phyloP scores from a whole-genome alignment of 2,888 invertebrate species.

The Conops quadrifasciatus region DNA sequence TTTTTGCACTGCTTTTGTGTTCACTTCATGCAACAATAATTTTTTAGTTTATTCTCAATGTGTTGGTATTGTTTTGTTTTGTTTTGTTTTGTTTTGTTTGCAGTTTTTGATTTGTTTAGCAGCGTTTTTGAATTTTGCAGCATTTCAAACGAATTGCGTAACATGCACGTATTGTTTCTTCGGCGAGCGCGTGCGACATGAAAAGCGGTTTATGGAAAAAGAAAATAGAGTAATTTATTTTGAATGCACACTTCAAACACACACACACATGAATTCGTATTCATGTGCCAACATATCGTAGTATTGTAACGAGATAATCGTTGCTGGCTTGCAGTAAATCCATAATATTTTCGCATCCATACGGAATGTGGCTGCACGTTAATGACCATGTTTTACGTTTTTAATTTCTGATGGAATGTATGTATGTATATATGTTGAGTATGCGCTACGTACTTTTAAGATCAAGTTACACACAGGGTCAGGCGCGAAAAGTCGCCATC shows the following conservation, averaged over 20 bases:
- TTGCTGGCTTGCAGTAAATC: not conserved
- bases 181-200: not conserved
- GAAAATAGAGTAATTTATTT: not conserved
- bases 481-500: not conserved
- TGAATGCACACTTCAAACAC: not conserved
- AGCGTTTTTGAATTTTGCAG: not conserved
- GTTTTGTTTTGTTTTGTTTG: not conserved
- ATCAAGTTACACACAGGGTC: constrained; percentile 29
- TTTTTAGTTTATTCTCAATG: constrained; percentile 20
- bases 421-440: no score
- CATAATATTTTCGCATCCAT: no score
- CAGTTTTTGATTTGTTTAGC: not conserved
- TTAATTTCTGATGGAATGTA: constrained; percentile 25
- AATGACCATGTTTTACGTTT: constrained; percentile 34
- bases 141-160: constrained; percentile 29
- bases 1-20: not conserved
- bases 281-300: no score
- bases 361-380: constrained; percentile 8
- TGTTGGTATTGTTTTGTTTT: not conserved
- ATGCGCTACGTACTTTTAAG: not conserved
- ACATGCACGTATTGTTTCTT: not conserved
- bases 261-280: constrained; percentile 6
- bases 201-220: not conserved
- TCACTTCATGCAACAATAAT: constrained; percentile 31
- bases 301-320: no score